Evolutionary conservation across 2,797 vertebrate genomes (phyloP).

Genomic region (Malurus leucopterus): DNA sequence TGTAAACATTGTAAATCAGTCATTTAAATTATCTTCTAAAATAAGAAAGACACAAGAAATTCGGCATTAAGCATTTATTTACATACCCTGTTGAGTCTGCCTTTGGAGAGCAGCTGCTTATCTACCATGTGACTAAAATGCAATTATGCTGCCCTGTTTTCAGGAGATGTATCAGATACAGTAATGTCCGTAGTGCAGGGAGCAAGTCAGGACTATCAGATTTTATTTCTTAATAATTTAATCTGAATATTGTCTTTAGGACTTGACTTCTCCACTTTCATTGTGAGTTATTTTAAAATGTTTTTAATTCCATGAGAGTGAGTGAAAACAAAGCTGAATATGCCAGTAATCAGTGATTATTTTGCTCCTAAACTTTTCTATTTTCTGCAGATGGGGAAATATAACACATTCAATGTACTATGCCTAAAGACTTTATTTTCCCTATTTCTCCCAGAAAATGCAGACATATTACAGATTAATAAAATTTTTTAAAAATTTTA

Average conservation of each 20-base stretch:
- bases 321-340: neutral
- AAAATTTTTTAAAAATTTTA: neutral
- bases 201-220: neutral
- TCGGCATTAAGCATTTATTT: neutral
- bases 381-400: neutral
- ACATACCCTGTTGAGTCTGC: accelerated
- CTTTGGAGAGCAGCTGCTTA: neutral
- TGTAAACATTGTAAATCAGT: neutral
- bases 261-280: neutral
- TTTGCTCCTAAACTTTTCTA: neutral
- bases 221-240: neutral
- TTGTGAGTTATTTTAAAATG: neutral
- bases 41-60: neutral
- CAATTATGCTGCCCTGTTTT: neutral
- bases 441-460: neutral
- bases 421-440: neutral
- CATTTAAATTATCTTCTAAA: neutral
- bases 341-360: neutral
- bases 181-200: accelerated
- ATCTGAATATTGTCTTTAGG: neutral
- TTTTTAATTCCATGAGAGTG: neutral
- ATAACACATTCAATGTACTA: neutral
- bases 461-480: neutral
- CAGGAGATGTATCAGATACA: neutral
- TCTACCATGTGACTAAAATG: neutral